phyloP scores from a whole-genome alignment of 1,140 invertebrate genomes.

The Apis dorsata region DNA sequence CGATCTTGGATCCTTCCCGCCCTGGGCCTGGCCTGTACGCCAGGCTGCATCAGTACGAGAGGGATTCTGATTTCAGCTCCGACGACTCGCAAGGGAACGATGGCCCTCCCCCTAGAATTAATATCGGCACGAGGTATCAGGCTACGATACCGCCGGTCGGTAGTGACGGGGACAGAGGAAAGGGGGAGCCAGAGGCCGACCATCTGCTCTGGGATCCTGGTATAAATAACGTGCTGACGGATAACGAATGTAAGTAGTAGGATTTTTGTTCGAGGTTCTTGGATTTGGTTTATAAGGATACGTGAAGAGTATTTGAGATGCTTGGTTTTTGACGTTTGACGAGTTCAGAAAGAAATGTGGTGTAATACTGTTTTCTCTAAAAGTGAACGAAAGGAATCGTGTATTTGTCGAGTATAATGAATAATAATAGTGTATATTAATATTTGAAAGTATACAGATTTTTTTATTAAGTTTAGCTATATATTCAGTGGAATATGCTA shows the following conservation, averaged over 20 bases:
- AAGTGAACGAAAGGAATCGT: too few relatives aligned
- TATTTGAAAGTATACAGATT: too few relatives aligned
- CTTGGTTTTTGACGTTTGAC: neutral
- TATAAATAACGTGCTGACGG: slow-evolving; percentile 85
- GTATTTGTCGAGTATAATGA: too few relatives aligned
- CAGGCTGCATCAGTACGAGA: slow-evolving; percentile 76
- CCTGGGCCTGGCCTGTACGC: slow-evolving; percentile 92
- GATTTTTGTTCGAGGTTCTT: slow-evolving; percentile 20
- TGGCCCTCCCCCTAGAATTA: slow-evolving; percentile 85
- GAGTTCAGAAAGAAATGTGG: neutral
- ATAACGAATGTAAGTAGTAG: slow-evolving; percentile 85
- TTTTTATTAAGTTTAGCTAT: too few relatives aligned
- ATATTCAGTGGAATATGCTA: too few relatives aligned
- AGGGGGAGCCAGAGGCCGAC: slow-evolving; percentile 81
- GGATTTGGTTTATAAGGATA: neutral
- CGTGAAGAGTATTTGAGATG: neutral
- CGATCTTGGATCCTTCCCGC: slow-evolving; percentile 93
- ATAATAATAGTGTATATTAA: too few relatives aligned
- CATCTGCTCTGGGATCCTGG: slow-evolving; percentile 93
- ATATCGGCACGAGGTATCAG: slow-evolving; percentile 94
- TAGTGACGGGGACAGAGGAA: slow-evolving; percentile 78
- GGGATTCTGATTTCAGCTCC: slow-evolving; percentile 77
- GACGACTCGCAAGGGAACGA: slow-evolving; percentile 79
- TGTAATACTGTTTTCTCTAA: neutral
- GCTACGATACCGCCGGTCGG: slow-evolving; percentile 86